A percentile compares a stretch with the other conserved stretches of the same genome.
phyloP scores from a whole-genome alignment of 2,888 invertebrate species.

The Leptopilina myrica region DNA sequence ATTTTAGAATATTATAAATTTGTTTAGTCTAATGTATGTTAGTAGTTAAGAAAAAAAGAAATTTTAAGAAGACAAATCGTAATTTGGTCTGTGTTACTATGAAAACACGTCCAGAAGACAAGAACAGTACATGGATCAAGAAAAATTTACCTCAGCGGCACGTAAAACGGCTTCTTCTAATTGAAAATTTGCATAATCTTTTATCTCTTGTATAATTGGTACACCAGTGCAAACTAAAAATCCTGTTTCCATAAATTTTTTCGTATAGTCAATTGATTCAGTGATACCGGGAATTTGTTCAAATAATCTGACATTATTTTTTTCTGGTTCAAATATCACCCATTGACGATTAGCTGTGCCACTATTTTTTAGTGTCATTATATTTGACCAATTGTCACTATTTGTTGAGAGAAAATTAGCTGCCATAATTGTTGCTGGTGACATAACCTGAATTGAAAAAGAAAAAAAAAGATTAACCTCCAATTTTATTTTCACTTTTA shows the following conservation, averaged over 20 bases:
- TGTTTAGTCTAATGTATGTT: no score
- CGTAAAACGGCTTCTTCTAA: slow-evolving; percentile 41
- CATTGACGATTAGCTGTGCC: slow-evolving; percentile 93
- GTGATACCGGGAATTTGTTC: slow-evolving; percentile 88
- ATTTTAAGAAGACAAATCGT: no score
- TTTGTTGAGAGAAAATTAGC: slow-evolving; percentile 88
- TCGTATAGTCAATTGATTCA: slow-evolving; percentile 83
- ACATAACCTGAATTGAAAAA: slow-evolving; percentile 78
- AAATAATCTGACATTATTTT: slow-evolving; percentile 81
- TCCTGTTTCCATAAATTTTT: slow-evolving; percentile 80
- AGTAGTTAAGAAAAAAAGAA: no score
- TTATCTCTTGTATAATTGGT: slow-evolving; percentile 78
- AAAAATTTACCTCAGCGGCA: slow-evolving; percentile 20
- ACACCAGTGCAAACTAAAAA: slow-evolving; percentile 87
- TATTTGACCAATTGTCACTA: slow-evolving; percentile 85
- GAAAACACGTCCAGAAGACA: background rate
- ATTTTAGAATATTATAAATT: no score
- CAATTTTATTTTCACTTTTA: slow-evolving; percentile 18
- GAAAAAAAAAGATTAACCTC: background rate
- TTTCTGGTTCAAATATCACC: slow-evolving; percentile 84
- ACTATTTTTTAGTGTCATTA: slow-evolving; percentile 85
- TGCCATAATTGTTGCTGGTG: slow-evolving; percentile 87
- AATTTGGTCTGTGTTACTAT: no score
- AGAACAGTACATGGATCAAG: background rate
- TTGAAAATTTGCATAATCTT: slow-evolving; percentile 47